Conservation (phyloP, 2,888 invertebrate species). For the Brassicogethes aeneus region DNA sequence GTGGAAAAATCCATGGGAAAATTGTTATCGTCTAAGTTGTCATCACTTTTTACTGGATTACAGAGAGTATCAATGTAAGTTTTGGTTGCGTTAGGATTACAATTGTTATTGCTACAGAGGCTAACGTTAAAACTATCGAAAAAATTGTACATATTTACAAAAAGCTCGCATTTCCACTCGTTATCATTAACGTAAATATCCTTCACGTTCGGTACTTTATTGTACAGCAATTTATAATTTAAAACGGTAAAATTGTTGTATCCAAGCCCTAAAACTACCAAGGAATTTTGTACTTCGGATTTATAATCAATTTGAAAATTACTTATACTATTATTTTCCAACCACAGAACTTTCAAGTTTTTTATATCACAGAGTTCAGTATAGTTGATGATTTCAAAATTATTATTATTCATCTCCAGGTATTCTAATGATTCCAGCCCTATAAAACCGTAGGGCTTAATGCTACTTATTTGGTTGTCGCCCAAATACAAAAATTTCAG, state of each 20-base stretch:
- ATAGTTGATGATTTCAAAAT: slow-evolving; percentile 27
- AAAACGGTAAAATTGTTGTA: slow-evolving; percentile 30
- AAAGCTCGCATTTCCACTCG: slow-evolving; percentile 34
- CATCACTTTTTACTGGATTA: slow-evolving; percentile 11
- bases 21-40: slow-evolving; percentile 16
- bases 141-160: slow-evolving; percentile 32
- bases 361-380: slow-evolving; percentile 29
- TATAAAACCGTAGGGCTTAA: slow-evolving; percentile 36
- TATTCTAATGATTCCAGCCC: slow-evolving; percentile 33
- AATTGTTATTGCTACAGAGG: slow-evolving; percentile 28
- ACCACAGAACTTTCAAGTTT: slow-evolving; percentile 32
- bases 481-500: slow-evolving; percentile 36
- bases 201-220: slow-evolving; percentile 30
- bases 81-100: slow-evolving; percentile 22
- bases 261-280: slow-evolving; percentile 29
- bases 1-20: slow-evolving; percentile 17
- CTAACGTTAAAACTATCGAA: slow-evolving; percentile 27
- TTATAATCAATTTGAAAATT: slow-evolving; percentile 27
- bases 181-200: slow-evolving; percentile 34
- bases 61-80: slow-evolving; percentile 24
- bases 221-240: slow-evolving; percentile 29
- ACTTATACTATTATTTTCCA: slow-evolving; percentile 29
- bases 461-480: slow-evolving; percentile 33
- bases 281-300: slow-evolving; percentile 24
- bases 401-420: slow-evolving; percentile 33